Evolutionary conservation across 1,140 invertebrate species (phyloP), one percentile per base, ranked within the genome.

Genomic region (Drosophila littoralis): DNA sequence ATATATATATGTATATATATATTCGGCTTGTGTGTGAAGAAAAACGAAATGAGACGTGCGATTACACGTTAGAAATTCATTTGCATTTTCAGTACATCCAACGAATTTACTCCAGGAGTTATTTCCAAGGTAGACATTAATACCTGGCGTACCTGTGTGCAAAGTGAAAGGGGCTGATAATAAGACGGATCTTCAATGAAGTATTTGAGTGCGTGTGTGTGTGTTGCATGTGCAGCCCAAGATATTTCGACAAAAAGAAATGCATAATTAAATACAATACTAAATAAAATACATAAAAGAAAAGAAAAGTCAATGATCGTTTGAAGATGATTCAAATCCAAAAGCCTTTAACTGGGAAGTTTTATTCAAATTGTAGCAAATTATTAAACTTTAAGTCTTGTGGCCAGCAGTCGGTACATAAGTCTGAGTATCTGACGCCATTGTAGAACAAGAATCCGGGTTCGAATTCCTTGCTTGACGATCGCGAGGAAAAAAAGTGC

Each of bases 31-130:
- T 65, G 13, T 66, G 68, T 28, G 35, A 8, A 61, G 46, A 68
- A 36, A 35, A 68, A 45, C 50, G 40, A 67, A 73, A 73, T 60
- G 13, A 52, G 36, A n/a, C 36, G 66, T 63, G 36, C 36, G 36
- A 57, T 61, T 74, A 55, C 36, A 48, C 17, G 42, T 35, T 42
- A 61, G 65, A 55, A 69, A 74, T 69, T 61, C 71, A 74, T 61
- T 74, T 61, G 57, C 65, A 50, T 69, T 61, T 69, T 8, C 52
- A 58, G 63, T 36, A 72, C 17, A 46, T 17, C 17, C 36, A 17
- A 48, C 7, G 7, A 12, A 7, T n/a, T 45, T 15, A 32, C 36
- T 13, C 38, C 54, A 55, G 68, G 48, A 12, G 35, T 9, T 33
- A 33, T 35, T 46, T 22, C 15, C 71, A 73, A 68, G 42, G 64